Evolutionary conservation across 2,888 invertebrate species (phyloP), one percentile per base, ranked within the genome.

Genomic region (Balanococcus diminutus): DNA sequence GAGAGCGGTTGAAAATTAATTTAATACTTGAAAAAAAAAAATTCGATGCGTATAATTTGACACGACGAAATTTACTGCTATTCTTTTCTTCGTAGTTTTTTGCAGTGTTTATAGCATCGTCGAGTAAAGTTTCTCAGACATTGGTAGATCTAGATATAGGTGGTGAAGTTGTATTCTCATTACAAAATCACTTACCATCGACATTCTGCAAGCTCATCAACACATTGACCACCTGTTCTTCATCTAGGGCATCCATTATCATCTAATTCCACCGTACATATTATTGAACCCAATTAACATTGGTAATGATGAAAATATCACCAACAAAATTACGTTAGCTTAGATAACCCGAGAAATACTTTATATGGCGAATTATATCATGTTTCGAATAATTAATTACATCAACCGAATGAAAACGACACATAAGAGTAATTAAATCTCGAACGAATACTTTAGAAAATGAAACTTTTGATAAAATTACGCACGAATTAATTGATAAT

Each of bases 171-270:
- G 46, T n/a, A 46, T 46, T 46, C 22, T 56, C 56, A 56, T 56
- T 1, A 51, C n/a, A n/a, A 8, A 67, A 67, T 67, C 39, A 79
- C 85, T 85, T 36, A 85, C 85, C 85, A 32, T 85, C 85, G 75
- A 79, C 75, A 28, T 31, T 75, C 42, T 85, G 85, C 51, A 85
- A 46, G 19, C 85, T 85, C 85, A 85, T 85, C 85, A 85, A 85
- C 85, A 79, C 85, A 14, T 85, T 75, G 75, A 85, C 85, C 85
- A 85, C 85, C 32, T 85, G 85, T 85, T 85, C 85, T 79, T 85
- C 85, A 31, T 85, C 85, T 46, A 85, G 79, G 28, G 46, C 79
- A 28, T 85, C 85, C 85, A 85, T n/a, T n/a, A n/a, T 85, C 28
- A 79, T 85, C 79, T 75, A 46, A 85, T 67, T 85, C 72, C 85